phyloP scores from a whole-genome alignment of 2,797 vertebrate species.

The Anguilla pacifica region DNA sequence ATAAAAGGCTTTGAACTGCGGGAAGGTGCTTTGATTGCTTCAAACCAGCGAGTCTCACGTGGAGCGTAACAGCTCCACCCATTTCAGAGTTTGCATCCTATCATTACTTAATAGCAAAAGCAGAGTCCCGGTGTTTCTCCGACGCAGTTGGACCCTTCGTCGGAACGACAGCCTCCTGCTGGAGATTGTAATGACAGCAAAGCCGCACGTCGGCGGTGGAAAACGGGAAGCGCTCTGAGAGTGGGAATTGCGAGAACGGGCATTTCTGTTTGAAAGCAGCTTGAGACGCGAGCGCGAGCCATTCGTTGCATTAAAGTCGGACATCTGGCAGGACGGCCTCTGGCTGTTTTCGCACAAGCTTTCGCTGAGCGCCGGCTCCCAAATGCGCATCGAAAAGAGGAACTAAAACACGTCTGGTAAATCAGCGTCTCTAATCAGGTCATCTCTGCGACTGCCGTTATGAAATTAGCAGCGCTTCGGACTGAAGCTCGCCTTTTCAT shows the following conservation, averaged over 20 bases:
- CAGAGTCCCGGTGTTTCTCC: background rate
- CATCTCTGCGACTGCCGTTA: too few relatives aligned
- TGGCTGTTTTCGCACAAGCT: background rate
- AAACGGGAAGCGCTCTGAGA: background rate
- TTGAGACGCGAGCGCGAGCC: background rate
- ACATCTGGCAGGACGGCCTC: background rate
- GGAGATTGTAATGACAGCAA: background rate
- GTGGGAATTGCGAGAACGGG: too few relatives aligned
- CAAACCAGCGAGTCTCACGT: background rate
- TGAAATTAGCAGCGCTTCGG: background rate
- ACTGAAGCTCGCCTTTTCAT: background rate
- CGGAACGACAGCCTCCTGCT: background rate
- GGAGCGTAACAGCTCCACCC: background rate
- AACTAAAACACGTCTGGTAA: background rate
- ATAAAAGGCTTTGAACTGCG: background rate
- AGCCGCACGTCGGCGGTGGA: background rate
- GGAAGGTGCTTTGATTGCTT: background rate
- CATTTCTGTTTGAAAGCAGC: background rate
- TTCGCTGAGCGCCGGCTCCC: background rate
- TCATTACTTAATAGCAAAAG: background rate
- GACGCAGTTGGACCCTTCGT: background rate
- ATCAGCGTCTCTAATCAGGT: background rate
- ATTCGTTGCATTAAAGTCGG: background rate
- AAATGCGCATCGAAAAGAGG: background rate
- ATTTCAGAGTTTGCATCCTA: background rate